Conservation (phyloP, 2,797 vertebrate species). For the Parambassis ranga region DNA sequence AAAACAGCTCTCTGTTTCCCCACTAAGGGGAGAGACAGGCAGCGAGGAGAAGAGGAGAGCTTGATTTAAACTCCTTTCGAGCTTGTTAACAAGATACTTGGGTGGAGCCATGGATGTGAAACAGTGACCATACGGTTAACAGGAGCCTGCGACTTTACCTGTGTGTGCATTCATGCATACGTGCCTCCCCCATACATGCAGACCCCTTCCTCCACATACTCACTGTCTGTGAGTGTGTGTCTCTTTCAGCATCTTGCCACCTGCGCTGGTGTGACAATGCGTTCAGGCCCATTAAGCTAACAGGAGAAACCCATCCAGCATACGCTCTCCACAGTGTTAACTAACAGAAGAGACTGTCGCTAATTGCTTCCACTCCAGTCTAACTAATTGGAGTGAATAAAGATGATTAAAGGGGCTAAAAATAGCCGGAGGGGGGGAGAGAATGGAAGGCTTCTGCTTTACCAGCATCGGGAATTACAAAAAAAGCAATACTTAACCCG, state of each 20-base stretch:
- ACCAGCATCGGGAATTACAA: slow-evolving; percentile 49
- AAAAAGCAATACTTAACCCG: slow-evolving; percentile 56
- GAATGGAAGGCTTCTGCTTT: slow-evolving; percentile 56
- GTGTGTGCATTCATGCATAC: not conserved
- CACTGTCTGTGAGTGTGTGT: slow-evolving; percentile 12
- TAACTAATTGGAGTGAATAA: slow-evolving; percentile 83
- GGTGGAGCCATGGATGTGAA: slow-evolving; percentile 26
- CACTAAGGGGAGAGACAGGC: slow-evolving; percentile 31
- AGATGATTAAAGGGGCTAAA: slow-evolving; percentile 83
- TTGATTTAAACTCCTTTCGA: slow-evolving; percentile 44
- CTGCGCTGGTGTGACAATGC: slow-evolving; percentile 58
- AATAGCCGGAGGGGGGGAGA: slow-evolving; percentile 66
- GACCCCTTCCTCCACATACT: not conserved
- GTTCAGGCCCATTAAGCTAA: slow-evolving; percentile 73
- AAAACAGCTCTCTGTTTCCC: slow-evolving; percentile 61
- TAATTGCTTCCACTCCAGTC: slow-evolving; percentile 81
- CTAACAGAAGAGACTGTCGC: slow-evolving; percentile 68
- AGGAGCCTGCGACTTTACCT: slow-evolving; percentile 16
- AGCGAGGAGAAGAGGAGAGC: slow-evolving; percentile 36
- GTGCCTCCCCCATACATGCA: not conserved
- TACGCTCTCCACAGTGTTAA: slow-evolving; percentile 66
- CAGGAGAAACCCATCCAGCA: slow-evolving; percentile 69
- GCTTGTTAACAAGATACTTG: slow-evolving; percentile 58
- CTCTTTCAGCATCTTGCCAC: slow-evolving; percentile 47
- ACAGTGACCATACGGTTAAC: slow-evolving; percentile 54